phyloP scores from a whole-genome alignment of 2,797 vertebrate genomes.

The Notolepis coatsorum region DNA sequence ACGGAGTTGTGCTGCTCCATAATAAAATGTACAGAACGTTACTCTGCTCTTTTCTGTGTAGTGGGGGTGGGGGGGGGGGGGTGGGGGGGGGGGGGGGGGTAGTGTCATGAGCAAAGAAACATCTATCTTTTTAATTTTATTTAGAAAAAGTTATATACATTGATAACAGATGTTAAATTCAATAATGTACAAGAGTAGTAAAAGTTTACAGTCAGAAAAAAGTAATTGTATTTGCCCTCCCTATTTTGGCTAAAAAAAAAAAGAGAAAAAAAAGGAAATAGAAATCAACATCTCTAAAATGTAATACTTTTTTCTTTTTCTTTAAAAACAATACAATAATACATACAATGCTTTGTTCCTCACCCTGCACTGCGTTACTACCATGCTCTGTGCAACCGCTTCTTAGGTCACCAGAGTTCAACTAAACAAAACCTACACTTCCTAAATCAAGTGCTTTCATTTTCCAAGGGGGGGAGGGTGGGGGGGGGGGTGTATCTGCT shows the following conservation, averaged over 20 bases:
- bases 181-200: conserved; percentile 84
- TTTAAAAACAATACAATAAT: conserved; percentile 77
- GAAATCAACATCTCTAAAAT: conserved; percentile 78
- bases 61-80: conserved; percentile 5
- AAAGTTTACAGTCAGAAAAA: conserved; percentile 84
- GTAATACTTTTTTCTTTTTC: conserved; percentile 85
- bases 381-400: conserved; percentile 69
- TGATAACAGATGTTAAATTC: conserved; percentile 81
- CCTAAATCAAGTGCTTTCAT: conserved; percentile 71
- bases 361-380: conserved; percentile 66
- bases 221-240: conserved; percentile 72
- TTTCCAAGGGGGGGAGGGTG: conserved; percentile 33
- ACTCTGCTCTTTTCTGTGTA: conserved; percentile 44
- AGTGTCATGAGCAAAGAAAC: conserved; percentile 53
- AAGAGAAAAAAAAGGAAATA: conserved; percentile 58
- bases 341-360: conserved; percentile 82
- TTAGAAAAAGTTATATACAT: conserved; percentile 82
- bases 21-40: conserved; percentile 35
- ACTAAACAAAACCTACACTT: conserved; percentile 57
- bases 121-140: conserved; percentile 52
- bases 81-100: conserved; percentile 18
- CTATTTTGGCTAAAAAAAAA: conserved; percentile 79
- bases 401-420: conserved; percentile 42
- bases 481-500: conserved; percentile 29
- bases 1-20: conserved; percentile 54